Percentiles rank a stretch among this genome's conserved stretches.
phyloP scores from a whole-genome alignment of 2,888 invertebrate species.

The Dicyrtoma fusca region DNA sequence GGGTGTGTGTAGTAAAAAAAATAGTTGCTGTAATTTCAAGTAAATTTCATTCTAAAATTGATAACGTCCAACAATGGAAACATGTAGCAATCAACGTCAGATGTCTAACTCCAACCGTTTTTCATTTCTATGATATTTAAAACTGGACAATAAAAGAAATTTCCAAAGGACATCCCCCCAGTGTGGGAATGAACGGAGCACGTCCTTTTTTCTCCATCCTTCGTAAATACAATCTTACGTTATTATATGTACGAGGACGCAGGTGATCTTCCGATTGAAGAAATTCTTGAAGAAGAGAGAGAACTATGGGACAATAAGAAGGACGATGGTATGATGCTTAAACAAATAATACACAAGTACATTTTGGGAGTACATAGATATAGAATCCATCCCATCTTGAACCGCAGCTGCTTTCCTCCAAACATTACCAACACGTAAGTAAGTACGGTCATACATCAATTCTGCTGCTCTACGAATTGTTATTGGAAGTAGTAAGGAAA shows the following conservation, averaged over 20 bases:
- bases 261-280: constrained; percentile 38
- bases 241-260: constrained; percentile 14
- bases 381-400: too few relatives aligned
- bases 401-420: too few relatives aligned
- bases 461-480: too few relatives aligned
- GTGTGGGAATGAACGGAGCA: constrained; percentile 33
- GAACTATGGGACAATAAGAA: constrained; percentile 31
- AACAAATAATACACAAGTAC: constrained; percentile 19
- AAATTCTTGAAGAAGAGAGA: constrained; percentile 29
- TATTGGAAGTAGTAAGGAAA: too few relatives aligned
- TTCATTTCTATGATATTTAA: constrained; percentile 32
- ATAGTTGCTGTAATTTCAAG: constrained; percentile 28
- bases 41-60: constrained; percentile 32
- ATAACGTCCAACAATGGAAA: constrained; percentile 32
- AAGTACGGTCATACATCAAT: too few relatives aligned
- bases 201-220: constrained; percentile 11
- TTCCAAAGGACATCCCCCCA: constrained; percentile 36
- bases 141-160: constrained; percentile 33
- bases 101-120: constrained; percentile 36
- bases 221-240: neutral
- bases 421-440: too few relatives aligned
- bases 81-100: constrained; percentile 35
- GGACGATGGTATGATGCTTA: constrained; percentile 28
- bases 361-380: too few relatives aligned
- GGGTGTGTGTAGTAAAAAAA: constrained; percentile 8